These are phyloP conservation scores for Delphinapterus leucas DNA, from an alignment of 2,113 vertebrate genomes.

Conservation along the genomic window DNA sequence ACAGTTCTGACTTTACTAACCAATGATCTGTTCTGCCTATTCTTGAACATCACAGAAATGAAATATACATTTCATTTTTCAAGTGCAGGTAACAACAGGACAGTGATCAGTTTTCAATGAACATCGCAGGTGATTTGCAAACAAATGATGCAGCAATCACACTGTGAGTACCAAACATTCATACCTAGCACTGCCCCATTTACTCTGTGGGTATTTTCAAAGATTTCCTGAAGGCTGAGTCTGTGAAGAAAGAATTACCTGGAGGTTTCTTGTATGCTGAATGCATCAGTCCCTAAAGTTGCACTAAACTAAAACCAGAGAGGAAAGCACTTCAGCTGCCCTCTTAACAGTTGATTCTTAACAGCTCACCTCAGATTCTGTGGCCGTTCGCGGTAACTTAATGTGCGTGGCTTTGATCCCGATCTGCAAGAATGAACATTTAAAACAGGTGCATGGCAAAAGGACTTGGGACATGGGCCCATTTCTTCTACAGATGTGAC, in stretches of 20 bases:
- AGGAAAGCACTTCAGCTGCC: background rate
- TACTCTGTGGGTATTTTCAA: background rate
- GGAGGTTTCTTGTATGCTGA: background rate
- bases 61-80: background rate
- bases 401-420: constrained; percentile 94
- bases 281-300: background rate
- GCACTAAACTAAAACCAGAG: background rate
- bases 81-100: background rate
- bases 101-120: background rate
- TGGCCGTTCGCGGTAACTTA: constrained; percentile 91
- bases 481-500: background rate
- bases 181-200: background rate
- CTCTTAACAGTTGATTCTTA: background rate
- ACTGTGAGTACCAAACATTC: background rate
- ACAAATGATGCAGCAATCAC: background rate
- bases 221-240: background rate
- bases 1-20: background rate
- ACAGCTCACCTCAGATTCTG: constrained; percentile 91
- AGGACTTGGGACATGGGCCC: background rate
- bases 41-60: background rate
- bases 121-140: background rate
- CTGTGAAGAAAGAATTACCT: background rate
- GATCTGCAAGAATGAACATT: constrained; percentile 85
- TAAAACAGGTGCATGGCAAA: background rate
- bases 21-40: background rate